phyloP scores from a whole-genome alignment of 2,113 vertebrate species.

The Catharus bicknelli region DNA sequence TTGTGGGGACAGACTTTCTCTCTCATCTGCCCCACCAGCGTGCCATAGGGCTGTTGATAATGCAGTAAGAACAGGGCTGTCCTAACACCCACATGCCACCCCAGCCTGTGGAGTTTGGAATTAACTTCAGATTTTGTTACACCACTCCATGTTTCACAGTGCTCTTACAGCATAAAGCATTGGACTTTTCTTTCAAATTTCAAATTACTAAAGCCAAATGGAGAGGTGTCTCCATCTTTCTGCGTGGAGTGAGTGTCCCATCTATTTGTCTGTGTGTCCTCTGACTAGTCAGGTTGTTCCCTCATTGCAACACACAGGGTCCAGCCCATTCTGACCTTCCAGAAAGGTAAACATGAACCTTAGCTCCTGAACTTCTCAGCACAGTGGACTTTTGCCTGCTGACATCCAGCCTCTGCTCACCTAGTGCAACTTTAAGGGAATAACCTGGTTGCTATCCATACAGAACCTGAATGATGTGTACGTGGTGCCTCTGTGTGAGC shows the following conservation, averaged over 20 bases:
- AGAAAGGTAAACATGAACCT: constrained; percentile 50
- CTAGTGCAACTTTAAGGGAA: background rate
- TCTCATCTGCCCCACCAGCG: background rate
- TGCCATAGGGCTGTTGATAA: background rate
- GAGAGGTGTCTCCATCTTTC: background rate
- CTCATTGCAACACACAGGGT: background rate
- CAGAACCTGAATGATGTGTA: background rate
- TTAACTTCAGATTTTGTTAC: background rate
- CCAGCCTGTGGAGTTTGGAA: background rate
- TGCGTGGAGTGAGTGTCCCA: background rate
- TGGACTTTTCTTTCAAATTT: background rate
- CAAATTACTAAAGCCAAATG: background rate
- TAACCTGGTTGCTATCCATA: background rate
- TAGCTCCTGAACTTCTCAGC: background rate
- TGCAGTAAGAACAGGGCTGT: background rate
- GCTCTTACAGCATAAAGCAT: background rate
- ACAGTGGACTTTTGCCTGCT: background rate
- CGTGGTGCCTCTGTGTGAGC: background rate
- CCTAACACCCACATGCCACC: too few species aligned
- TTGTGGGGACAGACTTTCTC: background rate
- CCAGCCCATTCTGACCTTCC: background rate
- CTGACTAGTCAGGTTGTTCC: background rate
- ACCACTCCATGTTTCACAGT: background rate
- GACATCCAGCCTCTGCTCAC: background rate
- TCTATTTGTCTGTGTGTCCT: background rate